These are phyloP conservation scores for Anadara kagoshimensis DNA, from an alignment of 1,140 invertebrate species.

Conservation along the genomic window DNA sequence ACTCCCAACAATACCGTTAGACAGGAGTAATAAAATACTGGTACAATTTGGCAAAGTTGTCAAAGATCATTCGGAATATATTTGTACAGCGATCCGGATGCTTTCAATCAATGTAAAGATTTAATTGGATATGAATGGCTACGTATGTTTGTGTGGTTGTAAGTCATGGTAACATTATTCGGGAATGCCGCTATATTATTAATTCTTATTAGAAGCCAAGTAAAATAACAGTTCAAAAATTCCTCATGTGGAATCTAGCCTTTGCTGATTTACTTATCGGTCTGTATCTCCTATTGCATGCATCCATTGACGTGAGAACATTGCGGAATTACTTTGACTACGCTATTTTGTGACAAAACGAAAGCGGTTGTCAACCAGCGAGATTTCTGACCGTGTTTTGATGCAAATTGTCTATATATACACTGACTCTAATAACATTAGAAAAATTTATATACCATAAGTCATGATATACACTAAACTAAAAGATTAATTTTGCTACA, in stretches of 20 bases:
- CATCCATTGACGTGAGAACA: slow-evolving; percentile 96
- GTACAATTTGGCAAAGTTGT: slow-evolving; percentile 48
- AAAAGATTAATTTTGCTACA: slow-evolving; percentile 81
- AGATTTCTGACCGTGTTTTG: slow-evolving; percentile 97
- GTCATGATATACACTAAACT: slow-evolving; percentile 87
- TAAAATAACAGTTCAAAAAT: slow-evolving; percentile 83
- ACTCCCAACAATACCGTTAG: too few species aligned
- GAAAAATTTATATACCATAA: slow-evolving; percentile 96
- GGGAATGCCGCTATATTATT: slow-evolving; percentile 89
- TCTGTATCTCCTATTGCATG: slow-evolving; percentile 93
- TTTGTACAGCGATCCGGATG: slow-evolving; percentile 88
- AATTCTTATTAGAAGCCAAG: slow-evolving; percentile 57
- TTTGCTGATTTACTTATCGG: slow-evolving; percentile 91
- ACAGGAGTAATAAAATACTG: too few species aligned
- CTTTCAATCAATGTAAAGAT: slow-evolving; percentile 92
- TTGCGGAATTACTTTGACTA: slow-evolving; percentile 96
- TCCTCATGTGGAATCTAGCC: slow-evolving; percentile 90
- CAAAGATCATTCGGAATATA: slow-evolving; percentile 72
- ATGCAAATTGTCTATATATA: too few species aligned
- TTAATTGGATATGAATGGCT: slow-evolving; percentile 89
- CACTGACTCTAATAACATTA: slow-evolving; percentile 96
- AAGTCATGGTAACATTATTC: slow-evolving; percentile 79
- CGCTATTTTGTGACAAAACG: slow-evolving; percentile 97
- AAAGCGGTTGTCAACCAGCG: slow-evolving; percentile 94
- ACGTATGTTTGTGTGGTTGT: slow-evolving; percentile 87